Base-by-base conservation (phyloP, 2,797 vertebrate species). In the Pteropus rufus region DNA sequence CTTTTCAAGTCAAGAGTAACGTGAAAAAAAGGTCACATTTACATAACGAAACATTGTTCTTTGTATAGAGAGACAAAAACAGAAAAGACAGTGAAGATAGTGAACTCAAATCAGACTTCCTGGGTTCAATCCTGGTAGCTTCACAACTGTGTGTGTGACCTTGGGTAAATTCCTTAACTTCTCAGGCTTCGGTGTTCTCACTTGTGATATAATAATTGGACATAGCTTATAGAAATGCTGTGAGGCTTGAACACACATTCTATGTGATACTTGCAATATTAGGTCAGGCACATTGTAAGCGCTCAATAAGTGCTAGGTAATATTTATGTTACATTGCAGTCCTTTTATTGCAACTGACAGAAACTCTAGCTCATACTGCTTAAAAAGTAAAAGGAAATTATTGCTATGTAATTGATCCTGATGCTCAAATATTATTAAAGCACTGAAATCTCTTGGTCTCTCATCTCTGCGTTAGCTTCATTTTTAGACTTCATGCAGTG, bases 381-480 rank as follows among this genome's bases (percentile, higher is more conserved):
- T 29, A 62, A 84, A 82, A 46, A 67, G 26, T 39, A 91, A 70
- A 88, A 62, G 54, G 54, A 92, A 84, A 84, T 72, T 86, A 72
- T 60, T 86, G 52, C 52, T 19, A 46, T 73, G 23, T 39, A 34
- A 52, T 94, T 95, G 58, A 80, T 79, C 87, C 75, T 87, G 39
- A 69, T 82, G 26, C 26, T 93, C 56, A 86, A n/a, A 82, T 95
- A 64, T 89, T 93, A 82, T 29, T 41, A 82, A 91, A 52, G 75
- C 26, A 29, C 62, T 72, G 26, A 19, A 56, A 19, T 72, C 23
- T 46, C 41, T 76, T 91, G 9, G 18, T 80, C 23, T 92, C 39
- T 88, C 21, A 72, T 65, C 46, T 54, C 8, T 84, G 62, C 79
- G 44, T 82, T 73, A 56, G 36, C 46, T 91, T 96, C 52, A 62